Conservation (phyloP, 2,888 invertebrate species). For the Patella caerulea region DNA sequence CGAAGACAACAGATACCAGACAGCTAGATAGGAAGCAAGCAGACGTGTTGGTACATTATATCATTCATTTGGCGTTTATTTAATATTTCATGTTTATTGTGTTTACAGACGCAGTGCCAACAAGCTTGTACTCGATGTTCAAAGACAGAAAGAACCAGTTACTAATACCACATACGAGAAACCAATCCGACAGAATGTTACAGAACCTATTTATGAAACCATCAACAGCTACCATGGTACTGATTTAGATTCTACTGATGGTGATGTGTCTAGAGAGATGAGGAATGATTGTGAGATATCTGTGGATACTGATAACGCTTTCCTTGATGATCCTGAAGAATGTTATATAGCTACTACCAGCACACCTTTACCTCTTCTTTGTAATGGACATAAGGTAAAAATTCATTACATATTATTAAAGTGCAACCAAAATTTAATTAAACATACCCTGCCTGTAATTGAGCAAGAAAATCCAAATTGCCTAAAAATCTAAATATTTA, state of each 20-base stretch:
- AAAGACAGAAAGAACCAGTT: constrained; percentile 41
- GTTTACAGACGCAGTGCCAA: constrained; percentile 45
- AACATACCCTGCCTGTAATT: too few relatives aligned
- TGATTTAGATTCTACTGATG: constrained; percentile 27
- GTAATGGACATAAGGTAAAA: constrained; percentile 51
- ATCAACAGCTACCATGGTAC: constrained; percentile 29
- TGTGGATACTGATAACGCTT: constrained; percentile 47
- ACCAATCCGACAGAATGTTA: constrained; percentile 25
- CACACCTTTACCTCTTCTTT: constrained; percentile 55
- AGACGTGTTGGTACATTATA: too few relatives aligned
- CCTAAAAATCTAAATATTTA: too few relatives aligned
- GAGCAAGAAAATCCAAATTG: too few relatives aligned
- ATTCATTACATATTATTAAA: background rate
- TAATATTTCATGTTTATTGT: background rate
- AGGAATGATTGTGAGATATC: constrained; percentile 48
- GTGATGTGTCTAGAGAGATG: constrained; percentile 38
- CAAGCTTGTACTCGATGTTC: constrained; percentile 47
- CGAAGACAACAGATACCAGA: too few relatives aligned
- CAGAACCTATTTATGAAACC: constrained; percentile 42
- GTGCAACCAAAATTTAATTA: background rate
- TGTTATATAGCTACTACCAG: constrained; percentile 45
- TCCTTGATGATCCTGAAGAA: constrained; percentile 28
- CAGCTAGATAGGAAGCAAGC: too few relatives aligned
- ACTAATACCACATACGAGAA: constrained; percentile 40
- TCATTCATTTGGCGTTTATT: too few relatives aligned